phyloP scores from a whole-genome alignment of 2,888 invertebrate species.

The Tortricodes alternella region DNA sequence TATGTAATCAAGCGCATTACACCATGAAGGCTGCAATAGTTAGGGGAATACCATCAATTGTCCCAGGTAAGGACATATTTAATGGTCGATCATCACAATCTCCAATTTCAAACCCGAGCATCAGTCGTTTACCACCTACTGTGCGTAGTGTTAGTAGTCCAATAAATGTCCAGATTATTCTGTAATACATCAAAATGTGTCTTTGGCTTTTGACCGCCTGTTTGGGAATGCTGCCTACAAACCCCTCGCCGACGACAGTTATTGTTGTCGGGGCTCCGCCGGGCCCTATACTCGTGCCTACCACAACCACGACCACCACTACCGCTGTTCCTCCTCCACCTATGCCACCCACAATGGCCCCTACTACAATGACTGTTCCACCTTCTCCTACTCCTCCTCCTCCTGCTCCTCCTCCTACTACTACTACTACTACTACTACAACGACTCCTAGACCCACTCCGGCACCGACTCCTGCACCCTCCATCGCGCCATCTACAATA shows the following conservation, averaged over 20 bases:
- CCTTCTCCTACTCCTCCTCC: constrained; percentile 35
- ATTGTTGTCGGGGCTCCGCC: constrained; percentile 66
- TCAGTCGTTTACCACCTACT: constrained; percentile 35
- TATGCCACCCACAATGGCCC: constrained; percentile 28
- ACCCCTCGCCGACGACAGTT: constrained; percentile 53
- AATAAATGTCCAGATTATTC: constrained; percentile 26
- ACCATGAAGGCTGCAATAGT: constrained; percentile 78
- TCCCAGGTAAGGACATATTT: constrained; percentile 68
- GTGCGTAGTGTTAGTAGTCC: constrained; percentile 35
- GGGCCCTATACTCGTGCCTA: constrained; percentile 63
- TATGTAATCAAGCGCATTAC: constrained; percentile 65
- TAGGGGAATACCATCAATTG: constrained; percentile 74
- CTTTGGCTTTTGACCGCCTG: constrained; percentile 78
- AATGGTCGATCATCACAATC: constrained; percentile 61
- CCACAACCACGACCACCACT: constrained; percentile 36
- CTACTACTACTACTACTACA: constrained; percentile 29
- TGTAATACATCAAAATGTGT: constrained; percentile 57
- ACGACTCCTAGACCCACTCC: constrained; percentile 34
- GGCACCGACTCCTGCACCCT: constrained; percentile 29
- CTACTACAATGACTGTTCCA: constrained; percentile 36
- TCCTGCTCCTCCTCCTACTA: constrained; percentile 33
- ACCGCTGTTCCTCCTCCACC: constrained; percentile 20
- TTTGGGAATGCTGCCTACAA: constrained; percentile 66
- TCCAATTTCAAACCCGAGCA: constrained; percentile 45
- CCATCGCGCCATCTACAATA: constrained; percentile 40